Evolutionary conservation across 2,113 vertebrate species (phyloP).

Genomic region (Hemiscyllium ocellatum): DNA sequence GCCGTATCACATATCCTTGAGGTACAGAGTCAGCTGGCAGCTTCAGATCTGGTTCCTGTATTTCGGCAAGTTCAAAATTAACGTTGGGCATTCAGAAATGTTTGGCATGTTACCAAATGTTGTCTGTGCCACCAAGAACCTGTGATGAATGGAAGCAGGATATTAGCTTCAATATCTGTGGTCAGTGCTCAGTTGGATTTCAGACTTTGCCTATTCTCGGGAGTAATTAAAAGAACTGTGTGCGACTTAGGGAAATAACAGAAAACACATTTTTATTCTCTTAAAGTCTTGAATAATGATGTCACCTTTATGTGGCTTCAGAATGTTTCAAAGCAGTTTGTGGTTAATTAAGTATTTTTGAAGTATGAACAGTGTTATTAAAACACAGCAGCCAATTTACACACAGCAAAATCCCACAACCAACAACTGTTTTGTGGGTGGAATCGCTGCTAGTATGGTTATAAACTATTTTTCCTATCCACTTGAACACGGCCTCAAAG

Average conservation of each 20-base stretch:
- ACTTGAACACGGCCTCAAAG: neutral
- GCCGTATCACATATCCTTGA: conserved; percentile 48
- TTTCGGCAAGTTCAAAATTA: conserved; percentile 54
- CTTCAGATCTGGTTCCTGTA: conserved; percentile 48
- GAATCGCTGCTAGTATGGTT: neutral
- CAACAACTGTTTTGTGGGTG: neutral
- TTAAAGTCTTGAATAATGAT: neutral
- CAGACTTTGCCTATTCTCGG: conserved; percentile 41
- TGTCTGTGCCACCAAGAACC: conserved; percentile 47
- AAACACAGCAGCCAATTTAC: conserved; percentile 20
- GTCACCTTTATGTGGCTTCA: neutral
- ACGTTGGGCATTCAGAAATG: conserved; percentile 45
- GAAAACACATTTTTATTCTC: neutral
- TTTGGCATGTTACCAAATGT: conserved; percentile 50
- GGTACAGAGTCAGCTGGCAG: conserved; percentile 50
- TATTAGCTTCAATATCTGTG: conserved; percentile 43
- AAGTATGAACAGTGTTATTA: neutral
- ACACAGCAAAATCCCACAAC: neutral
- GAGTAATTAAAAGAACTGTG: neutral
- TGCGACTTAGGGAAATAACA: neutral
- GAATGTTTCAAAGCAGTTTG: neutral
- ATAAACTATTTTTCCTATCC: neutral
- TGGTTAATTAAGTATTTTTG: neutral
- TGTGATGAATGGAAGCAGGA: conserved; percentile 50
- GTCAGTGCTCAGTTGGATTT: conserved; percentile 51